A percentile compares a stretch with the other conserved stretches of the same genome.
phyloP scores from a whole-genome alignment of 2,113 vertebrate species.

The Ovibos moschatus region DNA sequence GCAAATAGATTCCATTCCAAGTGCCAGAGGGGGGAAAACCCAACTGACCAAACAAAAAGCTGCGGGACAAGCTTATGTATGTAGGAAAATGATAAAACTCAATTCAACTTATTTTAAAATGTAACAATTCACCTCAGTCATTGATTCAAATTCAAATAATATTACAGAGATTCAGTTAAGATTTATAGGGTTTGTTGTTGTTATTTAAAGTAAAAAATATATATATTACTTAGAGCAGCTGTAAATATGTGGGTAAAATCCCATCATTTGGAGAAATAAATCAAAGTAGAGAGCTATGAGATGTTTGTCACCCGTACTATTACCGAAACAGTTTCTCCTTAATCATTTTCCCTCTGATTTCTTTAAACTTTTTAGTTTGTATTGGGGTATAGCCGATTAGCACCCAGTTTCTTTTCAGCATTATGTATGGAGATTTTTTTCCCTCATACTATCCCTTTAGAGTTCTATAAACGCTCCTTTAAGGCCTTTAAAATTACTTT shows the following conservation, averaged over 20 bases:
- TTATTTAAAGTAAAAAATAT: constrained; percentile 11
- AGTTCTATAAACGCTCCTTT: neutral
- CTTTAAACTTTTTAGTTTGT: neutral
- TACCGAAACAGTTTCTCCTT: neutral
- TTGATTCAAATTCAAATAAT: neutral
- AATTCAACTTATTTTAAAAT: neutral
- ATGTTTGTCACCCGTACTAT: neutral
- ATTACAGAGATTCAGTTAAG: neutral
- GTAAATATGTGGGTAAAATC: neutral
- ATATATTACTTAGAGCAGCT: neutral
- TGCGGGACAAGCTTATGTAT: neutral
- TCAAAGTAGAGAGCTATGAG: neutral
- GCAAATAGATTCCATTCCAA: neutral
- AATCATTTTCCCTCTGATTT: neutral
- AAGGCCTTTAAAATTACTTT: constrained; percentile 39
- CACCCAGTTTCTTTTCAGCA: neutral
- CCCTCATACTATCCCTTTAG: neutral
- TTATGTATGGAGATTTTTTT: neutral
- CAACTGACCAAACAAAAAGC: neutral
- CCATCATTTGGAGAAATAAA: neutral
- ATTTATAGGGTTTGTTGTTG: neutral
- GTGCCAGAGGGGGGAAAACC: neutral
- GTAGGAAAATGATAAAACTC: neutral
- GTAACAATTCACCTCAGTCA: neutral
- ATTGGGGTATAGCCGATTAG: neutral